Evolutionary conservation across 2,888 invertebrate species (phyloP).

Genomic region (Synanthedon tipuliformis): DNA sequence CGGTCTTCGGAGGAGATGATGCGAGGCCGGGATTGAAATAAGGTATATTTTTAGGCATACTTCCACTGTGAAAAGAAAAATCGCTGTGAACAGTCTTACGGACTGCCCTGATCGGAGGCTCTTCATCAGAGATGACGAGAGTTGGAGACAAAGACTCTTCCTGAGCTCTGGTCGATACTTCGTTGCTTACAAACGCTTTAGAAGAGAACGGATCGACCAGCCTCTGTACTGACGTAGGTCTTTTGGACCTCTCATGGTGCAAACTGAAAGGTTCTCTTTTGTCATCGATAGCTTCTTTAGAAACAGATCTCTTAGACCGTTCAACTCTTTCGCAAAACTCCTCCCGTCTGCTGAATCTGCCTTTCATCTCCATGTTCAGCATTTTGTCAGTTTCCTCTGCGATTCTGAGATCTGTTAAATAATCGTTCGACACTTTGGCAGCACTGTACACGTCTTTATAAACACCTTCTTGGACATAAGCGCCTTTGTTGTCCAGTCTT

Average conservation of each 20-base stretch:
- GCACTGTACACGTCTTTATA: slow-evolving; percentile 62
- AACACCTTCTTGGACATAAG: slow-evolving; percentile 59
- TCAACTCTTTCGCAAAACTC: slow-evolving; percentile 47
- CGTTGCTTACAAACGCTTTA: slow-evolving; percentile 55
- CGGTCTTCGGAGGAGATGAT: slow-evolving; percentile 49
- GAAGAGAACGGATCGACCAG: slow-evolving; percentile 47
- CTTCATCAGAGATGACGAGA: slow-evolving; percentile 43
- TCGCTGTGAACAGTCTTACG: slow-evolving; percentile 48
- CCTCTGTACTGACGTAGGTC: slow-evolving; percentile 49
- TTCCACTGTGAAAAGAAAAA: slow-evolving; percentile 48
- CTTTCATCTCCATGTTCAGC: slow-evolving; percentile 54
- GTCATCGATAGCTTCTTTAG: slow-evolving; percentile 46
- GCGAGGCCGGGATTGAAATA: slow-evolving; percentile 47
- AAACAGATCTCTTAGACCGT: slow-evolving; percentile 38
- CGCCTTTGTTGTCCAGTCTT: slow-evolving; percentile 62
- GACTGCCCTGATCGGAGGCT: slow-evolving; percentile 36
- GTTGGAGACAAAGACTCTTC: slow-evolving; percentile 37
- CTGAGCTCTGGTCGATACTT: slow-evolving; percentile 32
- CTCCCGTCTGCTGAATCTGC: slow-evolving; percentile 47
- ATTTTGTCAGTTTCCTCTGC: slow-evolving; percentile 64
- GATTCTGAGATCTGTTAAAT: slow-evolving; percentile 63
- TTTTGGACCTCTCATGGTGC: slow-evolving; percentile 44
- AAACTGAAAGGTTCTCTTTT: slow-evolving; percentile 46
- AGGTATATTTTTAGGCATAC: slow-evolving; percentile 58
- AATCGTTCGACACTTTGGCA: slow-evolving; percentile 57